Evolutionary conservation across 2,113 vertebrate genomes (phyloP).

Genomic region (Cryptomyrus ogoouensis): DNA sequence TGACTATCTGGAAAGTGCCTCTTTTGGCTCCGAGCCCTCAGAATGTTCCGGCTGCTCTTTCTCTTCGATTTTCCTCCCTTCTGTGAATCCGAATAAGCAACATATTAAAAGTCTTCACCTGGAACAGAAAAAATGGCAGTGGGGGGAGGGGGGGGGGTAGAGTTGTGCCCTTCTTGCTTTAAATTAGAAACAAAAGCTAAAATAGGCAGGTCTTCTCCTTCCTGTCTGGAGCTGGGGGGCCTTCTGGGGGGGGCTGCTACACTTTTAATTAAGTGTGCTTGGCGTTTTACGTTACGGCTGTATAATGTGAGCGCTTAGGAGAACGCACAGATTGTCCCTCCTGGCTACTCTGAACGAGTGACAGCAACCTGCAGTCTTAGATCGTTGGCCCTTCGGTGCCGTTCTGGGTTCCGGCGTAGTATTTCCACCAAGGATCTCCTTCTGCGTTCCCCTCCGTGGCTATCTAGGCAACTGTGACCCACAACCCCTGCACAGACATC

Average conservation of each 20-base stretch:
- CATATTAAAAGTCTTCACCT: conserved; percentile 9
- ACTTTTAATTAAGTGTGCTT: not conserved
- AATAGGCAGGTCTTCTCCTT: not conserved
- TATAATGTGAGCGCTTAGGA: not conserved
- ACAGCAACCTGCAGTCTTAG: not conserved
- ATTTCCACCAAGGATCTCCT: not conserved
- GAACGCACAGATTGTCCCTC: not conserved
- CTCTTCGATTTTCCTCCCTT: not conserved
- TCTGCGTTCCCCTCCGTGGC: not conserved
- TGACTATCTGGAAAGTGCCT: not conserved
- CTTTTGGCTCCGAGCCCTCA: not conserved
- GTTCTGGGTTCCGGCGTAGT: not conserved
- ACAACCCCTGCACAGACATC: not conserved
- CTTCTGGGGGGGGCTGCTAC: not conserved
- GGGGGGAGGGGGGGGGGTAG: not conserved
- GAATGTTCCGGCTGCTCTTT: not conserved
- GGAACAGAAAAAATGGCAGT: not conserved
- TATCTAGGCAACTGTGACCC: not conserved
- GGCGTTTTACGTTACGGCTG: not conserved
- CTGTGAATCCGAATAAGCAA: not conserved
- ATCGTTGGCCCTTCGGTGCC: not conserved
- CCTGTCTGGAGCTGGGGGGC: not conserved
- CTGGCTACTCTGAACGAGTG: not conserved
- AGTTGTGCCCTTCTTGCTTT: not conserved
- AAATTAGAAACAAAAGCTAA: not conserved